Evolutionary conservation across 2,113 vertebrate species (phyloP).

Genomic region (Psammodynastes pulverulentus): DNA sequence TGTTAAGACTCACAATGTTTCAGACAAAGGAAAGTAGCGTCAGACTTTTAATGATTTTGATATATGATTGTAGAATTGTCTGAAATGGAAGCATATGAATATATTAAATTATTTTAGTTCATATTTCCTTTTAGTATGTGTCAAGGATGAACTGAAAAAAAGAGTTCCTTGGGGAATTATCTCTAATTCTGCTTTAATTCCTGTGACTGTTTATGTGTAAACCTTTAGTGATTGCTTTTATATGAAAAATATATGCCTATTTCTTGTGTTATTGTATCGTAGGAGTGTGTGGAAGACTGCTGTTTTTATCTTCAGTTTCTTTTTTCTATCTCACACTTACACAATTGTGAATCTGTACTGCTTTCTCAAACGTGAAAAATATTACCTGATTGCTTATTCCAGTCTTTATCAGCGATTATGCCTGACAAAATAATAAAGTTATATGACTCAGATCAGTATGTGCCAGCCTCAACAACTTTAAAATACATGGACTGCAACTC

Average conservation of each 20-base stretch:
- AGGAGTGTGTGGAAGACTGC: background rate
- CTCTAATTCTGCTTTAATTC: background rate
- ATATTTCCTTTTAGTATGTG: accelerated
- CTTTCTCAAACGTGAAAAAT: background rate
- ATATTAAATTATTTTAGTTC: background rate
- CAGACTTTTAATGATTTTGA: background rate
- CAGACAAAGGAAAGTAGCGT: background rate
- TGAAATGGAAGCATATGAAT: background rate
- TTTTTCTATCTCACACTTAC: background rate
- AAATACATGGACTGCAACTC: background rate
- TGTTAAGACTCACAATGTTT: background rate
- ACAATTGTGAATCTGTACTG: background rate
- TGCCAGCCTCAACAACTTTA: background rate
- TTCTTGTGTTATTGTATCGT: background rate
- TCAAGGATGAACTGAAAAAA: background rate
- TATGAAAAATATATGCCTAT: background rate
- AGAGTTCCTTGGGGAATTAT: background rate
- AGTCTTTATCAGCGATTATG: background rate
- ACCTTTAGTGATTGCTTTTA: background rate
- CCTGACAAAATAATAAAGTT: background rate
- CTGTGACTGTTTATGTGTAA: background rate
- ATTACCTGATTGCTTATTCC: background rate
- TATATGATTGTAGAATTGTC: background rate
- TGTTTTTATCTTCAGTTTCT: background rate
- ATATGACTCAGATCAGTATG: background rate